phyloP scores from a whole-genome alignment of 2,797 vertebrate genomes.

The Rhynchotus rufescens region DNA sequence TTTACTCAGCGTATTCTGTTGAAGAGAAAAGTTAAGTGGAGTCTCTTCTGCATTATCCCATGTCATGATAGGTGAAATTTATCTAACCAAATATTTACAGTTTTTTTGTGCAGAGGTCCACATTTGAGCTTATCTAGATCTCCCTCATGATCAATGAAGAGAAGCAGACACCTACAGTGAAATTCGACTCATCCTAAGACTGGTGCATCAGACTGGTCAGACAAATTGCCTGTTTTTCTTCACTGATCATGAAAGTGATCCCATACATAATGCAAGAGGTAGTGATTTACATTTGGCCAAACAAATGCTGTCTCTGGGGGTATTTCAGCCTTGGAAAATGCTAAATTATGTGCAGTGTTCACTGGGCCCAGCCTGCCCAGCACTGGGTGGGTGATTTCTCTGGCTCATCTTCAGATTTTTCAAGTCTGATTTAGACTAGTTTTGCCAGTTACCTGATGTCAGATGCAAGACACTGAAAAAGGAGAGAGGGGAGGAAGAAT shows the following conservation, averaged over 20 bases:
- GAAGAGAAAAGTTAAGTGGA: background rate
- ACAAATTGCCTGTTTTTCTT: background rate
- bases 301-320: accelerated
- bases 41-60: background rate
- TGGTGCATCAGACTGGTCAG: background rate
- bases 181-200: background rate
- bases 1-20: background rate
- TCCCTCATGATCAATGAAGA: background rate
- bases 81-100: background rate
- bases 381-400: background rate
- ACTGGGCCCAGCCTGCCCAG: background rate
- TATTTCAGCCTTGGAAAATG: background rate
- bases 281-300: background rate
- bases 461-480: background rate
- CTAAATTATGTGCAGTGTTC: background rate
- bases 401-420: background rate
- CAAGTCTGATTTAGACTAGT: background rate
- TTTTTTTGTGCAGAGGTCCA: background rate
- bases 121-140: background rate
- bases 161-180: background rate
- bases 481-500: background rate
- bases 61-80: background rate
- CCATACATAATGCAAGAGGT: background rate
- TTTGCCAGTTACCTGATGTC: background rate
- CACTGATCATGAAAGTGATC: background rate